Evolutionary conservation across 1,140 invertebrate genomes (phyloP), one percentile per base, ranked within the genome.

Genomic region (Calosoma granatense): DNA sequence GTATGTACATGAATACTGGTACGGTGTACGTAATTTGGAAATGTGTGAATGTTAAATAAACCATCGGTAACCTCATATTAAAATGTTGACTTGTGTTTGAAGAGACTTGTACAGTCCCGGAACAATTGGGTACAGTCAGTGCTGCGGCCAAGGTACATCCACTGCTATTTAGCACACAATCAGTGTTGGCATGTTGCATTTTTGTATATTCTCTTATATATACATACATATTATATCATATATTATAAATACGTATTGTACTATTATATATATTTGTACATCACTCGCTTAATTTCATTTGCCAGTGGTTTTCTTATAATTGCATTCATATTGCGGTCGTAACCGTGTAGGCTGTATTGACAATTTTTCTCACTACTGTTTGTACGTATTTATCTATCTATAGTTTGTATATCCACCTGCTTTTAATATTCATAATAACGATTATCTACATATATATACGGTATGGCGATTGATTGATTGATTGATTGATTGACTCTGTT

Each of bases 281-380:
- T 70, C 67, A 68, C 67, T 70, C 63, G 67, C 68, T 70, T 68
- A 67, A 67, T 68, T 70, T 68, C 66, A 67, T 68, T 68, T 67
- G 62, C 67, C 65, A 67, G 65, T 70, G 67, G 62, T 67, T 67
- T 64, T 69, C 41, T 47, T 47, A 17, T 47, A 47, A 47, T 47
- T 47, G 41, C 41, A 47, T 47, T 47, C 41, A 47, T 47, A 12
- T 12, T 47, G 15, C 41, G 41, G 41, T 47, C 41, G 41, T 47
- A 47, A 47, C 41, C 41, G 41, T 47, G 41, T 47, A 47, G 41
- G 41, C 41, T 47, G 41, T 47, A 47, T 47, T 47, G 41, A 47
- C 41, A 47, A 47, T 47, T 47, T 47, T 47, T 47, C 41, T 47
- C 41, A 30, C 26, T 30, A 30, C 14, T 6, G 4, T 30, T 30